These are phyloP conservation scores for Papilio elwesi DNA, from an alignment of 2,888 invertebrate species.

Conservation along the genomic window DNA sequence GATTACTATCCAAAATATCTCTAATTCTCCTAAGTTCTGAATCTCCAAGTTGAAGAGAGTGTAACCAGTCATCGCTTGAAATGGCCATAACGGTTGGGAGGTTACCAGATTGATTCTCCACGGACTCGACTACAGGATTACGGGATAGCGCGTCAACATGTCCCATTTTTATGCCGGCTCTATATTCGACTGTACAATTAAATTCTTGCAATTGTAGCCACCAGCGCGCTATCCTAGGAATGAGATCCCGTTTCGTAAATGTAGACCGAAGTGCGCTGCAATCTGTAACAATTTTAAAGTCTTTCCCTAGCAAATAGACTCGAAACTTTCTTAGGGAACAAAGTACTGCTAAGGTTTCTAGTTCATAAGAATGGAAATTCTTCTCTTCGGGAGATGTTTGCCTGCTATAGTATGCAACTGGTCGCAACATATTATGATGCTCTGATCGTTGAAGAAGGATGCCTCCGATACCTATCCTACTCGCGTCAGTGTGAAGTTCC, in stretches of 20 bases:
- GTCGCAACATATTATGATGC: no score
- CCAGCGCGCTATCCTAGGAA: constrained; percentile 41
- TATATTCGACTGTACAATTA: constrained; percentile 37
- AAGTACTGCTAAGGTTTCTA: constrained; percentile 47
- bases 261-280: constrained; percentile 43
- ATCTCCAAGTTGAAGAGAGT: not conserved
- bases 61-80: not conserved
- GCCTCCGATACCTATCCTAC: no score
- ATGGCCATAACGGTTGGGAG: not conserved
- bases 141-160: constrained; percentile 37
- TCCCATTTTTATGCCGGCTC: constrained; percentile 32
- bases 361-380: constrained; percentile 45
- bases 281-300: constrained; percentile 42
- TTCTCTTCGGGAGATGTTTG: constrained; percentile 45
- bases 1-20: constrained; percentile 7
- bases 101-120: not conserved
- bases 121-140: not conserved
- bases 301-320: constrained; percentile 40
- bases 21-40: not conserved
- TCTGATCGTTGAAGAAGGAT: no score
- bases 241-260: constrained; percentile 39
- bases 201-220: constrained; percentile 40
- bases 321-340: constrained; percentile 40
- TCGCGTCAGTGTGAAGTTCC: no score
- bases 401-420: constrained; percentile 43